Base-by-base conservation (phyloP, 35 echinoderm and acorn worm genomes). In the Amphiura filiformis region DNA sequence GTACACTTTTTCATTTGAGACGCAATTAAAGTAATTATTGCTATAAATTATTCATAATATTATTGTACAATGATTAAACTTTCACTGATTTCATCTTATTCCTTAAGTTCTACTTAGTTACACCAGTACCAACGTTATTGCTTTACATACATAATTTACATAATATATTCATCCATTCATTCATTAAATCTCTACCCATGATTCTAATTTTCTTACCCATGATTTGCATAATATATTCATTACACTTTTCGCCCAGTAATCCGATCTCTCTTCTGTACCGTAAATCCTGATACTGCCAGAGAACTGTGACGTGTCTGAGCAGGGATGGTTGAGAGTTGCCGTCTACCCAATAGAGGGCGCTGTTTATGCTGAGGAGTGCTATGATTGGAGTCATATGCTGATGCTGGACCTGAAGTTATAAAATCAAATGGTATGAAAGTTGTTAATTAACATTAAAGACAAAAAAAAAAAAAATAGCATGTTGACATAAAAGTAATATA, bases 251-350 rank as follows among this genome's bases (percentile, higher is more conserved):
- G 65, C 0, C 82, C 81, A 0, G 34, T 36, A 0, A 41, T 0
- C 5, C 83, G 75, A 0, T 77, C 65, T 31, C 84, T 91, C 39
- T 76, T 83, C 13, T 44, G 75, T 0, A 91, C 81, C 0, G 56
- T 76, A 31, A 91, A 76, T 22, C 89, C 89, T 0, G 89, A 77
- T n/a, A 91, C 76, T 0, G 89, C 38, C 56, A 91, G 75, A 12
- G 34, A 47, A 64, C 82, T 83, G 34, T 30, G 75, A 32, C 82
- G 65, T 14, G 42, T 56, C 22, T 91, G 82, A 26, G 82, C 65
- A 32, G 89, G 89, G 76, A 85, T 85, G 17, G 81, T 83, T 31
- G 82, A 75, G 13, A 65, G 88, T 39, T 80, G 65, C 40, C 83
- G 83, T 61, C 49, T 77, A 39, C 82, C 34, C 1, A 70, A 26